Evolutionary conservation across 2,113 vertebrate genomes (phyloP).

Genomic region (Okapia johnstoni): DNA sequence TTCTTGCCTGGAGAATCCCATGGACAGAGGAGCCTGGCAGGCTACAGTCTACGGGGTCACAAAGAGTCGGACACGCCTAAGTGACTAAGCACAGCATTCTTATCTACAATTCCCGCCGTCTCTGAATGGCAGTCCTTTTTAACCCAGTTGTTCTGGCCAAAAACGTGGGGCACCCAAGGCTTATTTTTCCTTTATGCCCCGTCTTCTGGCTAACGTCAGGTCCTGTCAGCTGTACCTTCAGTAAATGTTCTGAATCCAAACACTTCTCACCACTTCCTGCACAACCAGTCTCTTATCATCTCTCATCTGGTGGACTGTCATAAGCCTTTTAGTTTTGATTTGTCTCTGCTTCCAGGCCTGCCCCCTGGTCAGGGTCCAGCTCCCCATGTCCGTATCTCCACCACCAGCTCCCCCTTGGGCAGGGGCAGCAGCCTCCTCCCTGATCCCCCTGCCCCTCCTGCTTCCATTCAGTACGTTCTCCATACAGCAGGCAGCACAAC

Average conservation of each 20-base stretch:
- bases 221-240: neutral
- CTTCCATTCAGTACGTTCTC: neutral
- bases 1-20: neutral
- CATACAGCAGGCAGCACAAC: rapidly evolving
- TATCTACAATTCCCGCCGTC: neutral
- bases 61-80: neutral
- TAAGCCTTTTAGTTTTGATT: neutral
- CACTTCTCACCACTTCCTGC: neutral
- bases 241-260: neutral
- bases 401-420: neutral
- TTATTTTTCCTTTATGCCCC: neutral
- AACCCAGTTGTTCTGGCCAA: neutral
- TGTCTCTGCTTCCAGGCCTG: neutral
- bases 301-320: neutral
- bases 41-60: neutral
- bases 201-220: neutral
- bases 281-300: neutral
- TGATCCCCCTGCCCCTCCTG: too few species aligned
- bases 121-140: neutral
- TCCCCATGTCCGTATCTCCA: rapidly evolving
- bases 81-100: neutral
- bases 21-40: neutral
- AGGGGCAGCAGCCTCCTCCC: neutral
- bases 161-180: neutral
- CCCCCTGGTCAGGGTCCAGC: neutral